Evolutionary conservation across 2,888 invertebrate genomes (phyloP).

Genomic region (Amphimallon solstitiale): DNA sequence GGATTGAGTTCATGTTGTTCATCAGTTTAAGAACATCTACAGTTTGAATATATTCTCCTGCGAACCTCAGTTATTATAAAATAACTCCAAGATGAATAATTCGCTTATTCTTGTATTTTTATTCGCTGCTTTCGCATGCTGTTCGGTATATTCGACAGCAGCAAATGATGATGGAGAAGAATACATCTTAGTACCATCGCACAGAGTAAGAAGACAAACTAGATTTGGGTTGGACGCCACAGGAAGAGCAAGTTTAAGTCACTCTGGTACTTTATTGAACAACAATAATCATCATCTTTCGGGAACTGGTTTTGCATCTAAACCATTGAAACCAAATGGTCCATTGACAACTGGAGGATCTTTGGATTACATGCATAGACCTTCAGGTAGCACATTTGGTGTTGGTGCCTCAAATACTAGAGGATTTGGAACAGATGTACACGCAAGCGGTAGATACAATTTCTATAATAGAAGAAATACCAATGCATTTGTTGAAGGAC

Average conservation of each 20-base stretch:
- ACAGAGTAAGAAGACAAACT: not conserved
- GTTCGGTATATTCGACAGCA: too few species aligned
- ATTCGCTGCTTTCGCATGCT: too few species aligned
- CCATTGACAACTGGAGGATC: conserved; percentile 42
- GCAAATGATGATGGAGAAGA: too few species aligned
- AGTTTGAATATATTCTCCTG: too few species aligned
- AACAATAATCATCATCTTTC: conserved; percentile 41
- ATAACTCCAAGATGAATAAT: too few species aligned
- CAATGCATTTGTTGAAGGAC: conserved; percentile 38
- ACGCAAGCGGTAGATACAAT: not conserved
- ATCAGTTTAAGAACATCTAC: too few species aligned
- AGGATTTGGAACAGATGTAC: too few species aligned
- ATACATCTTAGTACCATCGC: too few species aligned
- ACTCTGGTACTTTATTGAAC: conserved; percentile 42
- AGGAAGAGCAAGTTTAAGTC: conserved; percentile 29
- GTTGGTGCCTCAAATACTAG: too few species aligned
- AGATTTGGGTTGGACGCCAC: not conserved
- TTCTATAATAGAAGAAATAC: conserved; percentile 35
- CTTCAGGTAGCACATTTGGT: conserved; percentile 36
- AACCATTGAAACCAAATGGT: conserved; percentile 39
- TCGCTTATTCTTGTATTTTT: too few species aligned
- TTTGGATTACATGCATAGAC: conserved; percentile 45
- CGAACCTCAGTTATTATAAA: too few species aligned
- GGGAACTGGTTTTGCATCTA: conserved; percentile 41
- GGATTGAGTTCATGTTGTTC: too few species aligned